These are phyloP conservation scores for Rhynchonycteris naso DNA, from an alignment of 2,797 vertebrate species.

Conservation along the genomic window DNA sequence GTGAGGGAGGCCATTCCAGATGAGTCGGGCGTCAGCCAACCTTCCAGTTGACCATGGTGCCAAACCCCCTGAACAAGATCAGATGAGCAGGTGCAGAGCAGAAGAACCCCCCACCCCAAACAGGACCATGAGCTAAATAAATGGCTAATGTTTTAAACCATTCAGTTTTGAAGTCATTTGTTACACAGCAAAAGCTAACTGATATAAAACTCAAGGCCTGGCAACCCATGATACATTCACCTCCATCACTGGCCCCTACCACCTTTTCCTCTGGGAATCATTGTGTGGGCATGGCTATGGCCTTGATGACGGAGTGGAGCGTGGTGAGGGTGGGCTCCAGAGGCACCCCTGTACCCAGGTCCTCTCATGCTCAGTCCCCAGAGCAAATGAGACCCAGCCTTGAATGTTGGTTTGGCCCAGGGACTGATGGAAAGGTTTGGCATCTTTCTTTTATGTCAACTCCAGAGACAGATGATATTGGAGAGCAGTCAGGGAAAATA, in stretches of 20 bases:
- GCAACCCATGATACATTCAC: neutral
- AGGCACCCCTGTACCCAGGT: neutral
- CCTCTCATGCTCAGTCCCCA: neutral
- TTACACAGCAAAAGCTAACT: neutral
- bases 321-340: neutral
- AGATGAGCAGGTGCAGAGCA: neutral
- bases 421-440: neutral
- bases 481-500: neutral
- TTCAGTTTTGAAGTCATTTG: neutral
- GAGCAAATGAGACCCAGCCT: neutral
- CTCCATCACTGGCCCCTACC: neutral
- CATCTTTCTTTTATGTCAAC: neutral
- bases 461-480: neutral
- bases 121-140: neutral
- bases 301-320: neutral
- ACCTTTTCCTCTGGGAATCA: neutral
- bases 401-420: neutral
- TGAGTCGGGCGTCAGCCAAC: neutral
- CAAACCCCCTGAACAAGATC: neutral
- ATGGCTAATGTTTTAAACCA: neutral
- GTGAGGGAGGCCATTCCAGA: neutral
- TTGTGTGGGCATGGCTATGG: neutral
- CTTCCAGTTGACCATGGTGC: neutral
- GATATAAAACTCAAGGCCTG: neutral
- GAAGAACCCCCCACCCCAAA: neutral